Conservation (phyloP, 2,113 vertebrate genomes). For the Dipodomys stephensi region DNA sequence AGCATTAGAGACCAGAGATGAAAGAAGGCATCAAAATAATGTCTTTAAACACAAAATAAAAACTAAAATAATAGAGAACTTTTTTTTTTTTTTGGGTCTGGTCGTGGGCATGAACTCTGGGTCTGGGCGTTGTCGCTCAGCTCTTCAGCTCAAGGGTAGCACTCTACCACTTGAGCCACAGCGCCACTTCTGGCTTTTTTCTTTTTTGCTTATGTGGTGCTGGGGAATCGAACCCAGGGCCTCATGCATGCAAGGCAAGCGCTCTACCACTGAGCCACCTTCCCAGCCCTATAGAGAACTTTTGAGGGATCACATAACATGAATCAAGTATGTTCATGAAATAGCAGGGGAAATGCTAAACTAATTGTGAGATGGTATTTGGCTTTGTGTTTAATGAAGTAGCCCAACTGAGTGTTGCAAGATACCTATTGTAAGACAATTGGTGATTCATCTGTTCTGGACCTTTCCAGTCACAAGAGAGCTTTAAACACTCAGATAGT, state of each 20-base stretch:
- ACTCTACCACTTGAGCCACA: no score
- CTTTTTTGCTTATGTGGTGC: no score
- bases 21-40: conserved; percentile 41
- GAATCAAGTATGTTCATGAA: not conserved
- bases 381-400: conserved; percentile 59
- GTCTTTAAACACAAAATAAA: conserved; percentile 36
- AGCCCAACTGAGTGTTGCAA: conserved; percentile 22
- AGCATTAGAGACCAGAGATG: not conserved
- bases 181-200: no score
- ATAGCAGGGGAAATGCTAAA: not conserved
- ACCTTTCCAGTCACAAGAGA: conserved; percentile 21
- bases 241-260: no score
- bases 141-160: no score
- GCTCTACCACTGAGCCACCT: no score
- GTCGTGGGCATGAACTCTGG: no score
- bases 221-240: no score
- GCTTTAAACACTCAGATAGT: conserved; percentile 55
- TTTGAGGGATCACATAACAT: not conserved
- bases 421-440: conserved; percentile 44
- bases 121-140: no score
- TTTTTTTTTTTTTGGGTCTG: not conserved
- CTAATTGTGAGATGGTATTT: not conserved
- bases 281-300: not conserved
- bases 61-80: not conserved
- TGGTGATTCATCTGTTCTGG: conserved; percentile 58